Evolutionary conservation across 2,797 vertebrate species (phyloP), one percentile per base, ranked within the genome.

Genomic region (Phyllotis vaccarum): DNA sequence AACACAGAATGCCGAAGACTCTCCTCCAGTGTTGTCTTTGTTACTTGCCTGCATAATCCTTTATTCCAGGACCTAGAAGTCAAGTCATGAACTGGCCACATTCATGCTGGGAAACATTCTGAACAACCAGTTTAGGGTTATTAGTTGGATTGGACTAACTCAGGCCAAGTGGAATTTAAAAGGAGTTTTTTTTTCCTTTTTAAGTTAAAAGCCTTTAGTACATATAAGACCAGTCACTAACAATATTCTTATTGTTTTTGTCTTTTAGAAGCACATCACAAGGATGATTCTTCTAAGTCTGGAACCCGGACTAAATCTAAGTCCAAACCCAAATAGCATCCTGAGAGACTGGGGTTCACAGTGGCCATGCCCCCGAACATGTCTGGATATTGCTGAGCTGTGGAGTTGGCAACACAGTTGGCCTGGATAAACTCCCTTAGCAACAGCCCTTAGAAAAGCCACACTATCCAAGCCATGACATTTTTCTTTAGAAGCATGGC

Each of bases 251-350:
- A 70, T 86, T 74, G 12, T 74, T 92, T 94, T 93, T 94, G 60
- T 96, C 87, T 96, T 88, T 89, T 92, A 97, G 93, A 66, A 14
- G 0, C 0, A 43, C 82, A 43, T 22, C 1, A 0, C 56, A 93
- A 86, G 62, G 86, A 90, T 4, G 11, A 40, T 58, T 22, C 43
- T 31, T 1, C 5, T 93, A 96, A 89, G 97, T 37, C 49, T 46
- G 93, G 12, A 89, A 2, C 0, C 37, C 40, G 24, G 24, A 40
- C 16, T 81, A 96, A 97, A 97, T 40, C 8, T 13, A 97, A 94
- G 95, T 56, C 1, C 21, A 96, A 97, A 83, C 3, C 94, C 54
- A 93, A 97, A 58, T 66, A 96, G 70, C 62, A 54, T 1, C 68
- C 27, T 10, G 29, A 46, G 22, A 22, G 40, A 3, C 43, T 40